These are phyloP conservation scores for Hiodon alosoides DNA, from an alignment of 2,113 vertebrate genomes.

Conservation along the genomic window DNA sequence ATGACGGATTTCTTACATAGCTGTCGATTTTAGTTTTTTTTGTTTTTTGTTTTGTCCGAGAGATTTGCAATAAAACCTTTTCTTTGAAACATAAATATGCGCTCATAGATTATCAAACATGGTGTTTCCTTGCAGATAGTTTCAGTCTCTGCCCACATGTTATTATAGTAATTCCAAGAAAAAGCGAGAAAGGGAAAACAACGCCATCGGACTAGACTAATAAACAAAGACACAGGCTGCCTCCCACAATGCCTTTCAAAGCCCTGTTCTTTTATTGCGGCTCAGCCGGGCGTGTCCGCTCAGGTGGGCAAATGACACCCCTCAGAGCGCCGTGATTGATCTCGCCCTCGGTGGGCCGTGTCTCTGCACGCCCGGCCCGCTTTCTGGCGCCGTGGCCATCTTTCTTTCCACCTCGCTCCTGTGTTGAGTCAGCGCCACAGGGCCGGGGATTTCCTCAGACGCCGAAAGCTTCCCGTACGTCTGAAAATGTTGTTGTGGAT, in stretches of 20 bases:
- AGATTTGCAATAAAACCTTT: no score
- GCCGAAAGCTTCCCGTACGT: not conserved
- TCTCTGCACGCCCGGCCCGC: conserved; percentile 36
- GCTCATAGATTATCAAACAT: no score
- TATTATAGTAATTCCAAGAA: not conserved
- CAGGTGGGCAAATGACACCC: conserved; percentile 35
- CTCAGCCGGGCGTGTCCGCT: conserved; percentile 37
- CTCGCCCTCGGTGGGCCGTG: conserved; percentile 42
- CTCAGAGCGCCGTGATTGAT: conserved; percentile 34
- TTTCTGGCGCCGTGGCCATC: conserved; percentile 14
- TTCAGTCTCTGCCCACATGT: not conserved
- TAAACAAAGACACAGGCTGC: conserved; percentile 6
- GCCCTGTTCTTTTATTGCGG: not conserved
- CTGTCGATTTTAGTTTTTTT: no score
- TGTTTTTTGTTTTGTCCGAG: no score
- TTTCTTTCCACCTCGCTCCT: not conserved
- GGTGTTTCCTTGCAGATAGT: not conserved
- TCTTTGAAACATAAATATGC: no score
- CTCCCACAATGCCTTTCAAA: conserved; percentile 53
- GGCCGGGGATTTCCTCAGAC: not conserved
- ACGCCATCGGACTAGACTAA: conserved; percentile 20
- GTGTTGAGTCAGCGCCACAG: not conserved
- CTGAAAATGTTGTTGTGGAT: not conserved
- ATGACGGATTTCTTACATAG: no score
- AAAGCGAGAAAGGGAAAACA: conserved; percentile 3